Conservation (phyloP, 2,888 invertebrate species). For the Eulithis testata region DNA sequence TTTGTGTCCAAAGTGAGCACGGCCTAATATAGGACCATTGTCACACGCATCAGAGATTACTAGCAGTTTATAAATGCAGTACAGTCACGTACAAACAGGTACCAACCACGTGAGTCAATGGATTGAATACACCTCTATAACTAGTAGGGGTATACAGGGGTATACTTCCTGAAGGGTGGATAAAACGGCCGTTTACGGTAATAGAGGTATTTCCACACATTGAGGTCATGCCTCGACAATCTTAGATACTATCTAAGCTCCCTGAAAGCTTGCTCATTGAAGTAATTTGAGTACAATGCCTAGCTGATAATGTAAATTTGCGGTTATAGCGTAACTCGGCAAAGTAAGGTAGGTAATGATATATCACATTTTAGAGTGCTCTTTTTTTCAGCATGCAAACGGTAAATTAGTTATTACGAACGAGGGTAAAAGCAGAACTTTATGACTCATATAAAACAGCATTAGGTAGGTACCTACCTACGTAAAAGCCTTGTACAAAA, state of each 20-base stretch:
- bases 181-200: slow-evolving; percentile 38
- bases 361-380: too few relatives aligned
- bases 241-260: too few relatives aligned
- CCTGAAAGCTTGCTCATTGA: slow-evolving; percentile 27
- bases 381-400: not conserved
- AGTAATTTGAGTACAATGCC: too few relatives aligned
- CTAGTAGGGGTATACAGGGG: slow-evolving; percentile 17
- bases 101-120: slow-evolving; percentile 54
- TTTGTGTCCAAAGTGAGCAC: too few relatives aligned
- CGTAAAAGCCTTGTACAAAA: not conserved
- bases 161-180: slow-evolving; percentile 38
- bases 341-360: too few relatives aligned
- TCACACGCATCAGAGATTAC: slow-evolving; percentile 62
- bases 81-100: slow-evolving; percentile 64
- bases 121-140: slow-evolving; percentile 36
- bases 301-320: too few relatives aligned
- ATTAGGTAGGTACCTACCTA: not conserved
- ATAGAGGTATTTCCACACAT: not conserved
- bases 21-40: slow-evolving; percentile 55
- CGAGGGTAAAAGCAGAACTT: slow-evolving; percentile 6
- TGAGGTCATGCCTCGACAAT: too few relatives aligned
- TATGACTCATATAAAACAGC: slow-evolving; percentile 3
- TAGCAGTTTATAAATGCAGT: slow-evolving; percentile 55
- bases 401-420: not conserved
- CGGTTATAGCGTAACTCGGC: too few relatives aligned